Evolutionary conservation across 1,140 invertebrate species (phyloP).

Genomic region (Branchinecta lindahli): DNA sequence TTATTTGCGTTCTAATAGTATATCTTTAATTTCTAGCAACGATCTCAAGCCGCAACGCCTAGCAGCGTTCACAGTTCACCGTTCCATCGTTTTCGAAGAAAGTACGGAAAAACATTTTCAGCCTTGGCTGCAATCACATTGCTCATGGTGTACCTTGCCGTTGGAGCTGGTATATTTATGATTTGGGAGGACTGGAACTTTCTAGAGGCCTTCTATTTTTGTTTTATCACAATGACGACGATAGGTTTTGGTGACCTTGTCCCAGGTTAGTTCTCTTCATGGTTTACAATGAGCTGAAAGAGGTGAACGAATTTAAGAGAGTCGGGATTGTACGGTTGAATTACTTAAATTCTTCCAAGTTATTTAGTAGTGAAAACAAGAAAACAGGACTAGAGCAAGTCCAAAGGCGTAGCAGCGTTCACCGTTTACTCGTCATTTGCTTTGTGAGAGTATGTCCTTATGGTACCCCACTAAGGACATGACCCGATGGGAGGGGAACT

Average conservation of each 20-base stretch:
- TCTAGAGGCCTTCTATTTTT: constrained; percentile 85
- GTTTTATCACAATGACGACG: constrained; percentile 87
- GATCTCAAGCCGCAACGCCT: constrained; percentile 15
- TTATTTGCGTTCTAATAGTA: neutral
- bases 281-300: neutral
- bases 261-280: constrained; percentile 48
- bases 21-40: neutral
- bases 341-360: too few relatives aligned
- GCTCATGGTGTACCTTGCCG: constrained; percentile 57
- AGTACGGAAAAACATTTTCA: constrained; percentile 36
- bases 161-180: constrained; percentile 41
- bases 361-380: too few relatives aligned
- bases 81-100: constrained; percentile 16
- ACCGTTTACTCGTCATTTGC: too few relatives aligned
- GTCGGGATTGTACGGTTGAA: too few relatives aligned
- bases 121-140: constrained; percentile 52
- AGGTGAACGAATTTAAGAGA: too few relatives aligned
- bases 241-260: constrained; percentile 85
- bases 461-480: too few relatives aligned
- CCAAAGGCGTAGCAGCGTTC: too few relatives aligned
- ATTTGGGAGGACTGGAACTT: constrained; percentile 76
- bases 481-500: too few relatives aligned
- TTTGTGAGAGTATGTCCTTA: too few relatives aligned
- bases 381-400: too few relatives aligned
- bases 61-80: constrained; percentile 14